Evolutionary conservation across 2,888 invertebrate genomes (phyloP), one percentile per base, ranked within the genome.

Genomic region (Reticulitermes lucifugus): DNA sequence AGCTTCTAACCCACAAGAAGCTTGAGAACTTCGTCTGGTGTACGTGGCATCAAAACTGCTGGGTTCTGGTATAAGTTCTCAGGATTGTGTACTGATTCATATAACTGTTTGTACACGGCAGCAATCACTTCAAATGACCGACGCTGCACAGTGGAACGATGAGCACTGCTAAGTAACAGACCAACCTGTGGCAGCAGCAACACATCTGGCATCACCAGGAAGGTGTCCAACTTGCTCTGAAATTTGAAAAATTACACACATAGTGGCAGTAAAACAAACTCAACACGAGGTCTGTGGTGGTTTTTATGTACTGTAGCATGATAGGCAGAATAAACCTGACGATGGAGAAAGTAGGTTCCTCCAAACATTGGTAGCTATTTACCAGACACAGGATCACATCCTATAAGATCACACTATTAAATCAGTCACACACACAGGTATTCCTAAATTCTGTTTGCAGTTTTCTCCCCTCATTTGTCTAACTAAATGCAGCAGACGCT

Each of bases 61-160:
- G 96, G 95, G 90, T 96, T 95, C 89, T 93, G 92, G 91, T 97
- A 97, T 7, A 95, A 93, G 92, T 98, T 98, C 41, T 91, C 91
- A 0, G 96, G 94, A 90, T 97, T 94, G 89, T 95, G 93, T 59
- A 98, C 95, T 75, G 95, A 95, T 87, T 95, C 94, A 90, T 96
- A 96, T 46, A 98, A 93, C 90, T 98, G 97, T 87, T 94, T 94
- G 90, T 98, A 98, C 88, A 98, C 97, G 46, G 97, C 96, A 85
- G 96, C 93, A 87, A 98, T 95, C 6, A 98, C 96, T 91, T 96
- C 96, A 90, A 96, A 96, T 2, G 98, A 94, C 88, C 96, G 92
- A 89, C 94, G 95, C 89, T 96, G 96, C 0, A 96, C 94, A n/a
- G 92, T 91, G 51, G 92, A 92, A 87, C 95, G 95, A 90, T 96